Evolutionary conservation across 2,888 invertebrate species (phyloP).

Genomic region (Drosophila meridiana): DNA sequence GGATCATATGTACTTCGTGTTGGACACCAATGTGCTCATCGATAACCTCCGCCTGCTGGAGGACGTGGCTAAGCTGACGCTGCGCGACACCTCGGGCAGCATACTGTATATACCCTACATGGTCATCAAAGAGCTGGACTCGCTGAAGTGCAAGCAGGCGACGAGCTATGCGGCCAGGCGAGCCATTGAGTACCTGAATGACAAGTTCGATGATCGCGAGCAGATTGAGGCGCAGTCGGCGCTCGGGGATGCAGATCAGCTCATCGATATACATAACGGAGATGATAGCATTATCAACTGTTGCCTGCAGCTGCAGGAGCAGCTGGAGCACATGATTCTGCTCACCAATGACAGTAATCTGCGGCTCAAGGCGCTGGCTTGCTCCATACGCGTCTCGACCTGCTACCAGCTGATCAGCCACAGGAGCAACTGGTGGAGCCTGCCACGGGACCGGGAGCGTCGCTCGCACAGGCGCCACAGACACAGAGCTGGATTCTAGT

Average conservation of each 20-base stretch:
- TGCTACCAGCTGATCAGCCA: constrained; percentile 69
- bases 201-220: constrained; percentile 35
- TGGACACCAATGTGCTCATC: constrained; percentile 86
- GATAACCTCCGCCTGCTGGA: constrained; percentile 82
- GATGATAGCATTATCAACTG: constrained; percentile 86
- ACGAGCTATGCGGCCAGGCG: constrained; percentile 13
- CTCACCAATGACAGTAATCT: constrained; percentile 86
- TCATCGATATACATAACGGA: constrained; percentile 83
- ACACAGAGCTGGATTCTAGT: neutral
- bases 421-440: constrained; percentile 15
- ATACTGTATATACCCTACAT: constrained; percentile 86
- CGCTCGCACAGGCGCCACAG: neutral
- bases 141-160: constrained; percentile 22
- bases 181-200: constrained; percentile 39
- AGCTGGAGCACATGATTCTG: constrained; percentile 83
- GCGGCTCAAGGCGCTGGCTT: constrained; percentile 86
- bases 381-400: constrained; percentile 80
- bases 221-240: constrained; percentile 85
- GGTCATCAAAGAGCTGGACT: constrained; percentile 86
- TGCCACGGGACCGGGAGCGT: neutral
- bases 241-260: constrained; percentile 83
- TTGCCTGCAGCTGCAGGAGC: constrained; percentile 85
- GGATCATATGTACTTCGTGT: constrained; percentile 83
- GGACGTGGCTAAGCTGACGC: constrained; percentile 73
- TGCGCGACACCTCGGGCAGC: constrained; percentile 74